Percentiles rank a stretch among this genome's conserved stretches.
phyloP scores from a whole-genome alignment of 1,140 invertebrate species.

The Zaprionus ghesquierei region DNA sequence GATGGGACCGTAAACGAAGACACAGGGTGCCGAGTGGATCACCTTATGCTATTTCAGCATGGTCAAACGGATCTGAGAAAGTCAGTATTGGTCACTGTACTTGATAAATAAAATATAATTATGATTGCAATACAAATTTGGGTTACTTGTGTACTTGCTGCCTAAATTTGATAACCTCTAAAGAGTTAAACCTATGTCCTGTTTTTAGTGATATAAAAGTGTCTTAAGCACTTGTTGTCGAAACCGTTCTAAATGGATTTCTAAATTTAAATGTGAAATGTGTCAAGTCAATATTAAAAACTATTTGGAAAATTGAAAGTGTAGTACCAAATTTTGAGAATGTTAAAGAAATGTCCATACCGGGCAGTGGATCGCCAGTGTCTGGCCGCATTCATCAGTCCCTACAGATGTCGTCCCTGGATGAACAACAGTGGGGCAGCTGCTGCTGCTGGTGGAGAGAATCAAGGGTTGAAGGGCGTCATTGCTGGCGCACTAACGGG shows the following conservation, averaged over 20 bases:
- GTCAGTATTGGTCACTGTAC: too few relatives aligned
- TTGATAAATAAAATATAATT: too few relatives aligned
- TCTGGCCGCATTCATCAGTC: conserved; percentile 83
- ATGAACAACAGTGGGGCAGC: conserved; percentile 87
- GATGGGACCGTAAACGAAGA: too few relatives aligned
- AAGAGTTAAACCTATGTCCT: neutral
- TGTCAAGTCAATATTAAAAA: too few relatives aligned
- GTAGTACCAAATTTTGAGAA: neutral
- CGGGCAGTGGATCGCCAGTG: conserved; percentile 47
- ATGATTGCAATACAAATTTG: too few relatives aligned
- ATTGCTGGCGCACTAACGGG: conserved; percentile 91
- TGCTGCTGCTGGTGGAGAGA: conserved; percentile 86
- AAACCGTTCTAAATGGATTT: neutral
- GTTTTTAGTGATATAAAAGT: neutral
- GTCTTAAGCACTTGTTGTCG: neutral
- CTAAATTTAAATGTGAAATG: neutral
- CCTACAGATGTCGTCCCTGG: conserved; percentile 87
- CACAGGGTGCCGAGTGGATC: too few relatives aligned
- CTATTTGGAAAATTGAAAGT: neutral
- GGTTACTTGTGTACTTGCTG: neutral
- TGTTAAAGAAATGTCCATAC: neutral
- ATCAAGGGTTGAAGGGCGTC: conserved; percentile 89
- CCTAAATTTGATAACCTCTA: neutral
- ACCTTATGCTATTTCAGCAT: neutral
- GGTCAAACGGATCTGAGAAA: too few relatives aligned